Evolutionary conservation across 1,140 invertebrate genomes (phyloP).

Genomic region (Aphelenchoides avenae): DNA sequence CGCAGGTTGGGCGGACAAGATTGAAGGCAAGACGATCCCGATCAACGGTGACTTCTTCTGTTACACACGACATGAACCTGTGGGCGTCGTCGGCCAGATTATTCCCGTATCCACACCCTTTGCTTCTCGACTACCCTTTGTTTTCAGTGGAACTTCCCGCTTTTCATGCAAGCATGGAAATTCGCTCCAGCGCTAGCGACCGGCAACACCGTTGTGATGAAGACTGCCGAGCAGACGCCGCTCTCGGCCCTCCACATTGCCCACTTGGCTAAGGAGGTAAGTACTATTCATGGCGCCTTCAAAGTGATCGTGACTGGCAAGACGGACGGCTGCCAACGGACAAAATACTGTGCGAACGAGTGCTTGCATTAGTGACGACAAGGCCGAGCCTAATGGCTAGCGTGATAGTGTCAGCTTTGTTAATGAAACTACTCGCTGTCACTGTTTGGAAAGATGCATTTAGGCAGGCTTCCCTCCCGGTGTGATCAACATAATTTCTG

Average conservation of each 20-base stretch:
- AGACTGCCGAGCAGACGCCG: slow-evolving; percentile 91
- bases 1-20: slow-evolving; percentile 86
- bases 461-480: slow-evolving; percentile 73
- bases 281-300: slow-evolving; percentile 57
- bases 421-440: too few species aligned
- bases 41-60: slow-evolving; percentile 73
- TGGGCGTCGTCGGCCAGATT: slow-evolving; percentile 94
- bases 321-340: too few species aligned
- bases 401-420: too few species aligned
- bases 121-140: not conserved
- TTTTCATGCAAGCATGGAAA: slow-evolving; percentile 94
- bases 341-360: too few species aligned
- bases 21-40: slow-evolving; percentile 80
- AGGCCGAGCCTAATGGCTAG: too few species aligned
- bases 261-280: slow-evolving; percentile 70
- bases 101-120: not conserved
- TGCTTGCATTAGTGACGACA: too few species aligned
- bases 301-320: too few species aligned
- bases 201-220: slow-evolving; percentile 69
- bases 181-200: slow-evolving; percentile 74
- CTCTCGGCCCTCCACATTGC: slow-evolving; percentile 76
- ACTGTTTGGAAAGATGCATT: too few species aligned
- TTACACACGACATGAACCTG: slow-evolving; percentile 89
- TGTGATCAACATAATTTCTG: slow-evolving; percentile 71
- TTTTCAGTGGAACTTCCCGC: slow-evolving; percentile 96